Evolutionary conservation across 2,797 vertebrate genomes (phyloP).

Genomic region (Toxotes lorentzi): DNA sequence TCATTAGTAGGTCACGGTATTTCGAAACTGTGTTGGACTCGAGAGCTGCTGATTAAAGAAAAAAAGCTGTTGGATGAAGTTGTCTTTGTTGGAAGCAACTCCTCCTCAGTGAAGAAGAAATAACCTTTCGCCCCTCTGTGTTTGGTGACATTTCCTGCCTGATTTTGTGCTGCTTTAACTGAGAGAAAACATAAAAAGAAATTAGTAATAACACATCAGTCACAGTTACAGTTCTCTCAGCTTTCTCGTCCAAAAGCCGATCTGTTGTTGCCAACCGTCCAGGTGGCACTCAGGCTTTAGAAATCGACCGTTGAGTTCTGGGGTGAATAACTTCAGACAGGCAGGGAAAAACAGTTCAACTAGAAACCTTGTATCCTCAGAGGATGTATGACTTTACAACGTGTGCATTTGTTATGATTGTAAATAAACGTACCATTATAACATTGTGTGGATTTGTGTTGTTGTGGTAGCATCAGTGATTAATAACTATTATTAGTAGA

Average conservation of each 20-base stretch:
- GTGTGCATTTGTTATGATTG: no score
- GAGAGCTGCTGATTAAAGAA: not conserved
- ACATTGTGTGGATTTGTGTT: no score
- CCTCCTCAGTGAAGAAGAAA: not conserved
- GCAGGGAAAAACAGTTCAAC: not conserved
- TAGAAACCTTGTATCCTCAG: not conserved
- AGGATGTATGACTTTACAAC: no score
- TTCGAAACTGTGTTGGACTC: not conserved
- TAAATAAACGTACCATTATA: no score
- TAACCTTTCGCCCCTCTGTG: not conserved
- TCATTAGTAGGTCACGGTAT: not conserved
- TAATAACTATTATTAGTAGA: no score
- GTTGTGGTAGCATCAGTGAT: no score
- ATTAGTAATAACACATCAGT: conserved; percentile 41
- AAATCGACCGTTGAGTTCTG: not conserved
- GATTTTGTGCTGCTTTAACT: conserved; percentile 1
- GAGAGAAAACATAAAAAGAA: conserved; percentile 23
- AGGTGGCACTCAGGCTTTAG: conserved; percentile 36
- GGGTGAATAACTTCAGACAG: conserved; percentile 17
- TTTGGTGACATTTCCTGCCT: not conserved
- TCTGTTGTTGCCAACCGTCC: conserved; percentile 28
- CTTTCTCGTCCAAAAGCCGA: conserved; percentile 19
- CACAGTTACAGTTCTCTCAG: conserved; percentile 28
- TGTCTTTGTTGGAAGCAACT: conserved; percentile 2
- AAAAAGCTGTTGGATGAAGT: conserved; percentile 1